These are phyloP conservation scores for Harpalus rubripes DNA, from an alignment of 2,888 invertebrate genomes.

Conservation along the genomic window DNA sequence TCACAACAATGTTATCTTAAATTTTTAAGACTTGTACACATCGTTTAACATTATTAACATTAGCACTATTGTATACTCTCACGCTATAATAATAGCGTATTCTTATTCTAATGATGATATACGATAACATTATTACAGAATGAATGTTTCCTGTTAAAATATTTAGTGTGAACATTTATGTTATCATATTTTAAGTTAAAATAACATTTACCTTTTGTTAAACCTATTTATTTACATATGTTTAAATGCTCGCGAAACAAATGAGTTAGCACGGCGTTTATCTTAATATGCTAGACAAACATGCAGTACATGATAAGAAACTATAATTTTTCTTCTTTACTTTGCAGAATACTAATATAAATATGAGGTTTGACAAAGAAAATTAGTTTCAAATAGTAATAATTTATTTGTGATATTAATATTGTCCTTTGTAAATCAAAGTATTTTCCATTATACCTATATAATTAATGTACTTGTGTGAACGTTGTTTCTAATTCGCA, in stretches of 20 bases:
- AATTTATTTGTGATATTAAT: too few relatives aligned
- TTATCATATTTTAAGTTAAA: not conserved
- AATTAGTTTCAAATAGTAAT: too few relatives aligned
- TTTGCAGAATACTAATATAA: not conserved
- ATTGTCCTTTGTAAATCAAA: too few relatives aligned
- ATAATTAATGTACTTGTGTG: too few relatives aligned
- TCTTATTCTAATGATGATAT: not conserved
- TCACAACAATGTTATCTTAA: too few relatives aligned
- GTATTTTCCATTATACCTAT: too few relatives aligned
- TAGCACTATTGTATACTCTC: too few relatives aligned
- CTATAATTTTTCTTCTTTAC: not conserved
- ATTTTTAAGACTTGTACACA: too few relatives aligned
- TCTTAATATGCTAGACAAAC: not conserved
- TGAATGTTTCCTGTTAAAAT: not conserved
- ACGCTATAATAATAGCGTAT: not conserved
- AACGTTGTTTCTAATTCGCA: too few relatives aligned
- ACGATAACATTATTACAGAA: not conserved
- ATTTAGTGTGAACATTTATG: not conserved
- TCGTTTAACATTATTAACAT: too few relatives aligned
- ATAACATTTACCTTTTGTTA: not conserved
- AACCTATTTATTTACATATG: too few relatives aligned
- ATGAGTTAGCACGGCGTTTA: not conserved
- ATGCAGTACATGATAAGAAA: not conserved
- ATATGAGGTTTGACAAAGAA: too few relatives aligned
- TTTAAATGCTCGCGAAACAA: not conserved